A percentile compares a stretch with the other conserved stretches of the same genome.
Conservation (phyloP, 2,888 invertebrate genomes). For the Nyleta sp. region DNA sequence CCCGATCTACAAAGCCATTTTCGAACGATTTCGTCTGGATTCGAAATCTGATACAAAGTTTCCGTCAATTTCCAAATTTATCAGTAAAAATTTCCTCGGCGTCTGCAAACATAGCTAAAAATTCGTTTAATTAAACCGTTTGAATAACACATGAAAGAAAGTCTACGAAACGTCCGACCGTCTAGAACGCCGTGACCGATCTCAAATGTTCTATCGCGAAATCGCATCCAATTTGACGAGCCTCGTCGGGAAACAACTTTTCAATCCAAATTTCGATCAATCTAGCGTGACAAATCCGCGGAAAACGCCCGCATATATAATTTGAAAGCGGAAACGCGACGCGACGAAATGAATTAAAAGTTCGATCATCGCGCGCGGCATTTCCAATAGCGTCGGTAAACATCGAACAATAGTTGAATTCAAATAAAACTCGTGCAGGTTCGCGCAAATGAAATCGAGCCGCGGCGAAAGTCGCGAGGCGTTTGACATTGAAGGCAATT, state of each 20-base stretch:
- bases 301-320: constrained; percentile 13
- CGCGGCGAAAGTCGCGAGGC: constrained; percentile 31
- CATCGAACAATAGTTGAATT: constrained; percentile 49
- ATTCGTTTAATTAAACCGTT: too few species aligned
- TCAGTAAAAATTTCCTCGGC: too few species aligned
- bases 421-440: constrained; percentile 42
- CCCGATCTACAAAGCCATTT: too few species aligned
- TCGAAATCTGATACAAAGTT: too few species aligned
- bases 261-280: constrained; percentile 25
- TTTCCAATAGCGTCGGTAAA: constrained; percentile 43
- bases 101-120: too few species aligned
- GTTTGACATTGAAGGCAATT: constrained; percentile 60
- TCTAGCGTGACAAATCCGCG: constrained; percentile 16
- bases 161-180: too few species aligned
- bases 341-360: constrained; percentile 38
- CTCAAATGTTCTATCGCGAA: background rate
- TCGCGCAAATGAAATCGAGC: constrained; percentile 43
- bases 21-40: too few species aligned
- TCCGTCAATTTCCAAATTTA: too few species aligned
- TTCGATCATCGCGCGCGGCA: constrained; percentile 31
- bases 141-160: too few species aligned
- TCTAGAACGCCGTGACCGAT: background rate
- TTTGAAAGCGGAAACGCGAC: constrained; percentile 18
- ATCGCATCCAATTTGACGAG: constrained; percentile 6
- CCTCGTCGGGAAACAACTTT: constrained; percentile 10